A percentile compares a stretch with the other conserved stretches of the same genome.
Conservation (phyloP, 2,888 invertebrate genomes). For the Petrolisthes cinctipes region DNA sequence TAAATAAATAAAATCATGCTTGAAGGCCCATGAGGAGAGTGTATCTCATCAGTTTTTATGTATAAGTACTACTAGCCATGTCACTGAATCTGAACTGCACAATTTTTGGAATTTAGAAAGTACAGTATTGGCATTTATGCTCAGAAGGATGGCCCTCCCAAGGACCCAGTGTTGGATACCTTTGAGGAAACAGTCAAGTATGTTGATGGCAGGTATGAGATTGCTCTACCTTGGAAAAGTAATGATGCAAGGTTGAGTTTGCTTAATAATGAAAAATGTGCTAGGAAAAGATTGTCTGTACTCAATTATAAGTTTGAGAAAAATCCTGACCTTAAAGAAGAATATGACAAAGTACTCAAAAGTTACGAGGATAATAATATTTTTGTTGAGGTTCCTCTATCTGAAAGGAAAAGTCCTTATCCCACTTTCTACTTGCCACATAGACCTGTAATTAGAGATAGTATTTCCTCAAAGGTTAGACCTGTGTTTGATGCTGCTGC, state of each 20-base stretch:
- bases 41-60: slow-evolving; percentile 27
- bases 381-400: neutral
- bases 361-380: neutral
- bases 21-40: slow-evolving; percentile 7
- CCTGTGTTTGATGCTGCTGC: slow-evolving; percentile 20
- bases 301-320: slow-evolving; percentile 9
- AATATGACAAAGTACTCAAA: neutral
- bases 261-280: slow-evolving; percentile 12
- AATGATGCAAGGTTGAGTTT: neutral
- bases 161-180: neutral
- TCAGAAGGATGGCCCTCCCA: too few species aligned
- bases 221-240: slow-evolving; percentile 19
- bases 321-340: slow-evolving; percentile 3
- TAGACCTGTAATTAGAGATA: slow-evolving; percentile 15
- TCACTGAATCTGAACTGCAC: slow-evolving; percentile 24
- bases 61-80: slow-evolving; percentile 17
- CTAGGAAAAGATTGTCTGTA: neutral
- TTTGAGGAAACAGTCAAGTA: slow-evolving; percentile 9
- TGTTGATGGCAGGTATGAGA: slow-evolving; percentile 28
- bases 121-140: slow-evolving; percentile 27
- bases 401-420: neutral
- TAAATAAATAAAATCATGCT: too few species aligned
- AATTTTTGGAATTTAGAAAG: slow-evolving; percentile 14
- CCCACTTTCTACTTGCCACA: slow-evolving; percentile 18
- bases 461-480: slow-evolving; percentile 2